phyloP scores from a whole-genome alignment of 2,888 invertebrate species.

The Pogonocherus hispidulus region DNA sequence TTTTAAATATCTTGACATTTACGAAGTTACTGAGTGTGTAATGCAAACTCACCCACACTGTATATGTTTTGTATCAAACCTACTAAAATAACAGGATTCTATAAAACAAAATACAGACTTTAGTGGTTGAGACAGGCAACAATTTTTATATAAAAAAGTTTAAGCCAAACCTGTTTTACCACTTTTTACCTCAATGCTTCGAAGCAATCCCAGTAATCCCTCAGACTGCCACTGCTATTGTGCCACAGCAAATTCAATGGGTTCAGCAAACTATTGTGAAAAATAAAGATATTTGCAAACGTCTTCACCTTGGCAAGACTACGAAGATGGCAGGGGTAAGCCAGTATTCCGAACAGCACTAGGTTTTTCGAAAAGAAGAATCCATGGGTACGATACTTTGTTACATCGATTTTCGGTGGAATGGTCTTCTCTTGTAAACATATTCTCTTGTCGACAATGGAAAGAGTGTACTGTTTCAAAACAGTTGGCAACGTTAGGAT shows the following conservation, averaged over 20 bases:
- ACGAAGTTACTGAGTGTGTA: too few species aligned
- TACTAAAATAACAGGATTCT: too few species aligned
- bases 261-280: slow-evolving; percentile 55
- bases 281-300: slow-evolving; percentile 57
- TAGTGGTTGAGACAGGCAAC: too few species aligned
- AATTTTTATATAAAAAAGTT: too few species aligned
- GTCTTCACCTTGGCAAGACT: slow-evolving; percentile 52
- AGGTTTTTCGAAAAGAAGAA: slow-evolving; percentile 59
- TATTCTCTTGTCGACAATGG: slow-evolving; percentile 55
- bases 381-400: slow-evolving; percentile 58
- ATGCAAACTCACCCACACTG: too few species aligned
- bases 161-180: too few species aligned
- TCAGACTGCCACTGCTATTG: slow-evolving; percentile 56
- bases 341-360: slow-evolving; percentile 57
- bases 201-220: slow-evolving; percentile 63
- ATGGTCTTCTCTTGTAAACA: slow-evolving; percentile 54
- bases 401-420: slow-evolving; percentile 59
- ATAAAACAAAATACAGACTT: too few species aligned
- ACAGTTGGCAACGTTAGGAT: slow-evolving; percentile 59
- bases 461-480: slow-evolving; percentile 59
- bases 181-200: slow-evolving; percentile 63
- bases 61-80: too few species aligned
- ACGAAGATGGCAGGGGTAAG: slow-evolving; percentile 56
- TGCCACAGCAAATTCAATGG: slow-evolving; percentile 59
- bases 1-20: too few species aligned